Percentiles rank a stretch among this genome's conserved stretches.
Evolutionary conservation across 1,140 invertebrate species (phyloP).

Genomic region (Globodera rostochiensis): DNA sequence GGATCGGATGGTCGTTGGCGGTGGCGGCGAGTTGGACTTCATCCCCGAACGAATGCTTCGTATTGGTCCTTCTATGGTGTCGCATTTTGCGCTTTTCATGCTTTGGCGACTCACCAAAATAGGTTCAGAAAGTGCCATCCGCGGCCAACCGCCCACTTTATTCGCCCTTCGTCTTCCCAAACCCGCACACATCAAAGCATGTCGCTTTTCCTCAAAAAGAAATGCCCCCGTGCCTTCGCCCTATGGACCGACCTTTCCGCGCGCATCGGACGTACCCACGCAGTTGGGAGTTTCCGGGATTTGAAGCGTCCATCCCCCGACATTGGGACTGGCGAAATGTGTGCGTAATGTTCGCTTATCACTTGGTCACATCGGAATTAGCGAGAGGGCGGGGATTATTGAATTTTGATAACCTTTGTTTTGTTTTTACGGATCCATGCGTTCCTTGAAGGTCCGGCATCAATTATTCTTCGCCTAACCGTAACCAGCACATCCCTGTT

Average conservation of each 20-base stretch:
- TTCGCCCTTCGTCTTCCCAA: background rate
- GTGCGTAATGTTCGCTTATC: constrained; percentile 44
- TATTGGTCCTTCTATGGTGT: background rate
- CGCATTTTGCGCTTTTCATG: background rate
- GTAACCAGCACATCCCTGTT: constrained; percentile 67
- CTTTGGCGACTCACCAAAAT: background rate
- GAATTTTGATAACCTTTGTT: too few relatives aligned
- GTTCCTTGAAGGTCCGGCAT: background rate
- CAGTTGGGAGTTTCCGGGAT: constrained; percentile 52
- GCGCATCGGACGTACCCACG: constrained; percentile 47
- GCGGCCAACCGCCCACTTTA: background rate
- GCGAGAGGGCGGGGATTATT: too few relatives aligned
- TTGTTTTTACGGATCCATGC: background rate
- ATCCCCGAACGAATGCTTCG: background rate
- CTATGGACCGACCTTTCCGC: background rate
- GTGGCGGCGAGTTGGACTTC: background rate
- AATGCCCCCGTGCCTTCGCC: constrained; percentile 12
- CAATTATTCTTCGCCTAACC: constrained; percentile 68
- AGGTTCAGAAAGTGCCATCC: background rate
- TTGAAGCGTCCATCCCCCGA: constrained; percentile 64
- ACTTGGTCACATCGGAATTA: background rate
- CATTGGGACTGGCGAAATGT: constrained; percentile 69
- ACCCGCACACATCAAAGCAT: background rate
- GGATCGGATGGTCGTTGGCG: background rate
- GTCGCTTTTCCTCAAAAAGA: background rate